Conservation (phyloP, 1,140 invertebrate species). For the Ericerus pela region DNA sequence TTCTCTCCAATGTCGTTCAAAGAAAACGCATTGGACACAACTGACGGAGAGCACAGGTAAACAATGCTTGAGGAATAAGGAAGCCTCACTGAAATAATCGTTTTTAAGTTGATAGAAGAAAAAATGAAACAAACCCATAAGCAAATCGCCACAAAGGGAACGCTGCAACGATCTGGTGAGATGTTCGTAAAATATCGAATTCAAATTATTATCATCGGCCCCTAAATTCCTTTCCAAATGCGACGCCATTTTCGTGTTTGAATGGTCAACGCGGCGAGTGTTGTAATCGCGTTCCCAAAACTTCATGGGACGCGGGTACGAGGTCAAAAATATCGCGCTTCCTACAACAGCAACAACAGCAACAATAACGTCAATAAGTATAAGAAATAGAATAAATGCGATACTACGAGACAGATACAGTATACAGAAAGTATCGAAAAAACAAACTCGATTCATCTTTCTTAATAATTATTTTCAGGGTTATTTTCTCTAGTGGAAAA, state of each 20-base stretch:
- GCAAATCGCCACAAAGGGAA: constrained; percentile 86
- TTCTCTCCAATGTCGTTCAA: no score
- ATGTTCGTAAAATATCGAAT: constrained; percentile 99
- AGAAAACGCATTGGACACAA: no score
- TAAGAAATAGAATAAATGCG: not conserved
- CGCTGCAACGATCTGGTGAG: constrained; percentile 90
- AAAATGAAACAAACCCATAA: constrained; percentile 43
- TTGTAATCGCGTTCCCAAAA: constrained; percentile 99
- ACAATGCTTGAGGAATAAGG: no score
- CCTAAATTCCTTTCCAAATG: constrained; percentile 91
- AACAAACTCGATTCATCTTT: not conserved
- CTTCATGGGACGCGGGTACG: constrained; percentile 92
- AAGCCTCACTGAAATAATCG: no score
- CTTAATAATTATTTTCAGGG: no score
- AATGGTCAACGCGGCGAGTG: constrained; percentile 91
- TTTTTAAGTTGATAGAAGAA: no score
- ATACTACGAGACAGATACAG: not conserved
- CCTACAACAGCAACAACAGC: constrained; percentile 31
- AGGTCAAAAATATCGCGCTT: constrained; percentile 94
- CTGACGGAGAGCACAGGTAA: no score
- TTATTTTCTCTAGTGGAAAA: no score
- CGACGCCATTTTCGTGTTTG: constrained; percentile 85
- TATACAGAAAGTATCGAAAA: constrained; percentile 9
- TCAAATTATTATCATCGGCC: constrained; percentile 95
- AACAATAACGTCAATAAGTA: constrained; percentile 8